Percentiles rank a stretch among this genome's conserved stretches.
Evolutionary conservation across 1,140 invertebrate genomes (phyloP).

Genomic region (Drosophila takahashii): DNA sequence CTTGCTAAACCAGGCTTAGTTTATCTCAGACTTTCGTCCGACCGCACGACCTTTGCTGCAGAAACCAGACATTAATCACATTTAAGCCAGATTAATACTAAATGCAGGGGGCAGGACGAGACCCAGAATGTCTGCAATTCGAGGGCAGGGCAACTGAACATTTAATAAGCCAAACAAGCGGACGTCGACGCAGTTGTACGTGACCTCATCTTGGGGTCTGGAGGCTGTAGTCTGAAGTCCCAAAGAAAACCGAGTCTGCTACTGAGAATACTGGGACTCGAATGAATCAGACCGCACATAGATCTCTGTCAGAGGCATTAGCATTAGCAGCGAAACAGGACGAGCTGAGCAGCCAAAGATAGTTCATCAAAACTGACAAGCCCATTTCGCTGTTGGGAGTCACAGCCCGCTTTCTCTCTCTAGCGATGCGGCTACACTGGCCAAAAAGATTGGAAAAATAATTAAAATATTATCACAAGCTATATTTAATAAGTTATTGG

Average conservation of each 20-base stretch:
- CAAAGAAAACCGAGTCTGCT: slow-evolving; percentile 1
- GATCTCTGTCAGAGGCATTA: slow-evolving; percentile 75
- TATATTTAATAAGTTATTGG: background rate
- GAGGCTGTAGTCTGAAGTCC: background rate
- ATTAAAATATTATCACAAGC: background rate
- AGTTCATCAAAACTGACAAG: slow-evolving; percentile 82
- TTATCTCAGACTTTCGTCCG: slow-evolving; percentile 19
- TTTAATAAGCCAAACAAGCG: slow-evolving; percentile 76
- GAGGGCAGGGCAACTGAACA: slow-evolving; percentile 56
- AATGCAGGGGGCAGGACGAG: slow-evolving; percentile 46
- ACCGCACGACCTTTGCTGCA: slow-evolving; percentile 30
- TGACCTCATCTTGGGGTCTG: slow-evolving; percentile 62
- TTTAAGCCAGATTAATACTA: slow-evolving; percentile 75
- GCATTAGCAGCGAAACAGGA: slow-evolving; percentile 63
- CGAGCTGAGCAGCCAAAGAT: slow-evolving; percentile 53
- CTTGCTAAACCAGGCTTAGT: slow-evolving; percentile 34
- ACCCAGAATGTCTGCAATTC: slow-evolving; percentile 32
- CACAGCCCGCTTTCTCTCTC: slow-evolving; percentile 7
- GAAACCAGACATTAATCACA: slow-evolving; percentile 66
- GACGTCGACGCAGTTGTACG: slow-evolving; percentile 64
- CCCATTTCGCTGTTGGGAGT: slow-evolving; percentile 64
- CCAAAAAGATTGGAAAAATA: background rate
- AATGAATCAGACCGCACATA: slow-evolving; percentile 79
- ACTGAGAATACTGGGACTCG: slow-evolving; percentile 26
- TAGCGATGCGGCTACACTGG: background rate